These are phyloP conservation scores for Clamator glandarius DNA, from an alignment of 2,797 vertebrate genomes.

Conservation along the genomic window DNA sequence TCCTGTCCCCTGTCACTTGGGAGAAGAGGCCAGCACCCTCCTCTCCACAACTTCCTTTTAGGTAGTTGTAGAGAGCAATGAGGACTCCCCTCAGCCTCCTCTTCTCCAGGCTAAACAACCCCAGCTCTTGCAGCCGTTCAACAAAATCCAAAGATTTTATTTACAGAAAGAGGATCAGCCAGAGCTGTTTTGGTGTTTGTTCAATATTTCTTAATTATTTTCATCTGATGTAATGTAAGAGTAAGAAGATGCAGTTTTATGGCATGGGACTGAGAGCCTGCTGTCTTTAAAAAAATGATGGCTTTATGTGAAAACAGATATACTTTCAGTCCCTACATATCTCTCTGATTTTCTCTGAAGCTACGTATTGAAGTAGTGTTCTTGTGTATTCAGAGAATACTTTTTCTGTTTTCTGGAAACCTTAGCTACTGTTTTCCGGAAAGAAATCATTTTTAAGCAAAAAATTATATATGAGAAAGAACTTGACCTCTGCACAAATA, in stretches of 20 bases:
- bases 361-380: not conserved
- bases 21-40: no score
- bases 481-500: constrained; percentile 33
- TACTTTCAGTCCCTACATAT: not conserved
- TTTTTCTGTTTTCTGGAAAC: not conserved
- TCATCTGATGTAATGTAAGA: not conserved
- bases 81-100: no score
- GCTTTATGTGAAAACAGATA: not conserved
- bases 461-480: not conserved
- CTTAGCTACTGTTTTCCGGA: not conserved
- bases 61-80: no score
- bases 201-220: not conserved
- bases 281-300: not conserved
- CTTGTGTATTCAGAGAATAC: not conserved
- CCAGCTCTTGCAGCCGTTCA: no score
- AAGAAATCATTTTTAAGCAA: not conserved
- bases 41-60: no score
- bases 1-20: no score
- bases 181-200: not conserved
- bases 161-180: not conserved
- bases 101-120: no score
- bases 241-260: not conserved
- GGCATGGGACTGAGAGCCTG: not conserved
- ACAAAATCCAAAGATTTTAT: not conserved
- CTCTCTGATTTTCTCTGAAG: not conserved